Base-by-base conservation (phyloP, 1,140 invertebrate genomes). In the Drosophila ambigua region DNA sequence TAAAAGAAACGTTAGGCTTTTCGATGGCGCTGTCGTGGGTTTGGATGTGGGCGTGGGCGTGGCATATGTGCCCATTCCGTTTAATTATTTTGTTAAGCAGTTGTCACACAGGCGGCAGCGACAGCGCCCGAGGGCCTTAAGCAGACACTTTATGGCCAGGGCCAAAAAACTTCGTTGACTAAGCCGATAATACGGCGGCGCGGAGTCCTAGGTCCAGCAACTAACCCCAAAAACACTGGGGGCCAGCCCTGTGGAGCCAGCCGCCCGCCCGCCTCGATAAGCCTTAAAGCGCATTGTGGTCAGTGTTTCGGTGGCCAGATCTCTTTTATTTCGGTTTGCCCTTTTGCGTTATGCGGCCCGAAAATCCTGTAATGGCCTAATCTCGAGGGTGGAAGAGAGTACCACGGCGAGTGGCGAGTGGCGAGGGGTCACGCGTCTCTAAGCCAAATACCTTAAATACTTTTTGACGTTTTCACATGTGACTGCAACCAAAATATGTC, bases 1-100 rank as follows among this genome's bases (percentile, higher is more conserved):
- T 77, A 65, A 77, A 65, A 65, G 61, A 44, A 61, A 53, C 66
- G 52, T 75, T 77, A 35, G 46, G 41, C 51, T 39, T 39, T 39
- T 39, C 35, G 11, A 39, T 13, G 35, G 11, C 35, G 35, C 4
- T 35, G 31, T n/a, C 28, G 45, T 72, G 50, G 53, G 44, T 24
- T 54, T 28, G 31, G 8, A 9, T 3, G 9, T 3, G 31, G 8
- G 9, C 4, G 9, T 4, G 35, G 35, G 35, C 11, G 73, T 72
- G 68, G 57, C 68, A 61, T 35, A 43, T 65, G 50, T 58, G 52
- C 54, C 8, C 62, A 13, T 54, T 20, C 41, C 11, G 71, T 61
- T 77, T 75, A 77, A 77, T 75, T 75, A 77, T 75, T 77, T 77
- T 77, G 75, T 77, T 74, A 77, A 74, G 54, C 54, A 71, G 66